Evolutionary conservation across 2,888 invertebrate species (phyloP), one percentile per base, ranked within the genome.

Genomic region (Latrodectus elegans): DNA sequence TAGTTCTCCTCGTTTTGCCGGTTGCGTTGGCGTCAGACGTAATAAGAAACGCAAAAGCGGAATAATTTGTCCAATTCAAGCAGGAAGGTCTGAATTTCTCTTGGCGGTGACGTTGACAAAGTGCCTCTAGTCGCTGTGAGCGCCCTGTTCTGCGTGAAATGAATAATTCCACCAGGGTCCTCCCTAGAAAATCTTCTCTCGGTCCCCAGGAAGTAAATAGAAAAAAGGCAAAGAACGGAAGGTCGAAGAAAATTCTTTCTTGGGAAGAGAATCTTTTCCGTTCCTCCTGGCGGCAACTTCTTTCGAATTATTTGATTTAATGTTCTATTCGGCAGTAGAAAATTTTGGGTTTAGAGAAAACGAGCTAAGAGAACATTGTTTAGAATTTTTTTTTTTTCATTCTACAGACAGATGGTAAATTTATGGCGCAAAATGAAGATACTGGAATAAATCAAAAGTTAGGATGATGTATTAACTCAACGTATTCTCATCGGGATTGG

Each of bases 31-130:
- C 38, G 67, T 71, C 17, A 55, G 8, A 2, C 67, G 73, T 81
- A 81, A 81, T 81, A 73, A 74, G 81, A 81, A 81, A 81, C 80
- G 52, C 38, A 38, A 52, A 67, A 81, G 73, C 74, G 67, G 81
- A 81, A 81, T 81, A 81, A 81, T 81, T 81, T 81, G 81, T 81
- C 67, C 81, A 51, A 81, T 81, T 81, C 81, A 67, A 74, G 74
- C 81, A 81, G 81, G 73, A 38, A 81, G 81, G 73, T 67, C 74
- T 67, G 75, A 26, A 75, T 64, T 75, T 53, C 38, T 38, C n/a
- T 22, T 12, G 49, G 8, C 53, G 68, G 53, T 78, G 81, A 81
- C 74, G 67, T 53, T 80, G 80, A 80, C 81, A 81, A 81, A 81
- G 74, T 70, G 70, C 38, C 38, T 38, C 38, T 38, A 38, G 78